A percentile compares a stretch with the other conserved stretches of the same genome.
Evolutionary conservation across 2,888 invertebrate species (phyloP).

Genomic region (Chaetogeoica ovagalla): DNA sequence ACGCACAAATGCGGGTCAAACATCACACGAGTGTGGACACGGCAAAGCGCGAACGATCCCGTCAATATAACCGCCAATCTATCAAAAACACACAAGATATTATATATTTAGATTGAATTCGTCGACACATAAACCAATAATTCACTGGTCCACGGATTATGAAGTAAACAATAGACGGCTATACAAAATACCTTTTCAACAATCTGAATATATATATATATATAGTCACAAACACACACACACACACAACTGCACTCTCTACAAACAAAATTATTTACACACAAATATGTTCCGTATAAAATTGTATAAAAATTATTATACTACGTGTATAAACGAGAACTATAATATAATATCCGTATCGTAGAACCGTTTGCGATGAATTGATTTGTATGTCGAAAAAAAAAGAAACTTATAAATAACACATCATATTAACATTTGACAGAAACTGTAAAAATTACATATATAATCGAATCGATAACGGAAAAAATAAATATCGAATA

Average conservation of each 20-base stretch:
- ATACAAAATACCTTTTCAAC: not conserved
- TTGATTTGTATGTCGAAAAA: no score
- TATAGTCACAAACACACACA: no score
- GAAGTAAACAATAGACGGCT: not conserved
- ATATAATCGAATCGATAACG: no score
- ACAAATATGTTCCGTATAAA: not conserved
- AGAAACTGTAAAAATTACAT: no score
- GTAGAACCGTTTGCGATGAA: no score
- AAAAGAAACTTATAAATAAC: no score
- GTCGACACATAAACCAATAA: not conserved
- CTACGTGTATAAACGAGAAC: no score
- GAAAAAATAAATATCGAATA: no score
- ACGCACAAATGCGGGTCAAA: constrained; percentile 23
- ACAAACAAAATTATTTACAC: not conserved
- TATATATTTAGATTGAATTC: constrained; percentile 31
- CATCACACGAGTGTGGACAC: not conserved
- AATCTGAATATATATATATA: not conserved
- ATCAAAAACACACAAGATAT: constrained; percentile 11
- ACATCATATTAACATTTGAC: no score
- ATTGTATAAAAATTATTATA: no score
- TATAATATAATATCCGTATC: no score
- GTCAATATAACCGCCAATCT: constrained; percentile 8
- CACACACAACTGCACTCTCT: no score
- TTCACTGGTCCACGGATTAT: not conserved
- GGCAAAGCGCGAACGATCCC: not conserved